Base-by-base conservation (phyloP, 2,113 vertebrate species). In the Euleptes europaea region DNA sequence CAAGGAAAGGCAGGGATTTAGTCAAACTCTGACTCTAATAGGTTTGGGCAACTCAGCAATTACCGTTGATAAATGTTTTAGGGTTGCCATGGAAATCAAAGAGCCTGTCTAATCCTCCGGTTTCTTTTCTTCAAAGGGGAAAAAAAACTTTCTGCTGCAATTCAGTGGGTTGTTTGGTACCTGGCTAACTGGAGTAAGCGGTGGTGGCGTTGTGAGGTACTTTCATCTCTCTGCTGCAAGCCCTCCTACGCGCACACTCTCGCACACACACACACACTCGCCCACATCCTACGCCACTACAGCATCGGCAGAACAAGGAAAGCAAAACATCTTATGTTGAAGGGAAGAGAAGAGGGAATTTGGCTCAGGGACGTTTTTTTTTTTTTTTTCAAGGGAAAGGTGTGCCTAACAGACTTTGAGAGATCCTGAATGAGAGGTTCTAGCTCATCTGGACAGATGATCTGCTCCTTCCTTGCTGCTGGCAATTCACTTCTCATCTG, bases 61-160 rank as follows among this genome's bases (percentile, higher is more conserved):
- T 90, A 76, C 51, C 44, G 35, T 82, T 65, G 87, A 35, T n/a
- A 87, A 84, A 26, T 85, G 93, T 94, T 96, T 91, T 85, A 79
- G 84, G 84, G 96, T 96, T 95, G 92, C 81, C 94, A 90, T 75
- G 94, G 95, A 87, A 88, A 95, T 86, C 38, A 63, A 71, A 67
- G 79, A 90, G 91, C 91, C 83, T 3, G 10, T 87, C 82, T 86
- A 66, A 82, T 57, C 83, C 86, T 70, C 23, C 70, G 79, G n/a
- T 93, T 94, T 73, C 72, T 84, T 92, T 88, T 63, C 91, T 82
- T 91, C 90, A 23, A 70, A 85, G 65, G 54, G n/a, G 26, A 63
- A 60, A 78, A 87, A 89, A 94, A 95, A 92, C 87, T 95, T 95
- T 71, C 70, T 75, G 17, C 86, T 87, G 78, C 90, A n/a, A 75